Conservation (phyloP, 2,888 invertebrate genomes). For the Unio pictorum region DNA sequence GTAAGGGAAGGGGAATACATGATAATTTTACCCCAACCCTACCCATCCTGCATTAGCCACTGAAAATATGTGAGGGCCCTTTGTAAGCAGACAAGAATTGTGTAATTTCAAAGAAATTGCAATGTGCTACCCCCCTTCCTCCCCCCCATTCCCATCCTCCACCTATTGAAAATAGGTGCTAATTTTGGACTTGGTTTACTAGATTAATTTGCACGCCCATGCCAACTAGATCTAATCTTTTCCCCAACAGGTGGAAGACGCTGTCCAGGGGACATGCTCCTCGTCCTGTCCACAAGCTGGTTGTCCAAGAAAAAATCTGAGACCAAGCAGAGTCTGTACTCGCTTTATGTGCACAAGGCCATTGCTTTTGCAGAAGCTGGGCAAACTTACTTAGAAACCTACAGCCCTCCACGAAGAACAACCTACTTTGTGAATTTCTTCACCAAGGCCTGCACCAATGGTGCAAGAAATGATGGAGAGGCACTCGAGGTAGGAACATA, state of each 20-base stretch:
- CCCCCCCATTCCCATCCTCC: no score
- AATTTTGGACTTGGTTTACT: no score
- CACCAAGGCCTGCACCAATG: slow-evolving; percentile 37
- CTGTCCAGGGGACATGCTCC: slow-evolving; percentile 41
- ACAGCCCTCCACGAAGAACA: slow-evolving; percentile 36
- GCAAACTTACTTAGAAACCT: slow-evolving; percentile 41
- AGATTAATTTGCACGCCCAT: no score
- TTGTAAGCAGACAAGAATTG: no score
- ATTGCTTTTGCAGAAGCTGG: slow-evolving; percentile 42
- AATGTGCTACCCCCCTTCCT: no score
- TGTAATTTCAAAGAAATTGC: no score
- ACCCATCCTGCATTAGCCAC: no score
- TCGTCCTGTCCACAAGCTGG: slow-evolving; percentile 43
- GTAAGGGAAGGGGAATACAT: no score
- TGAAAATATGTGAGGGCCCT: no score
- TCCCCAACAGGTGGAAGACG: slow-evolving; percentile 28
- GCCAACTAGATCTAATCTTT: no score
- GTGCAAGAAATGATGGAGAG: slow-evolving; percentile 32
- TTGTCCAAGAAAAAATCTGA: slow-evolving; percentile 22
- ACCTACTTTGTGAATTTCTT: slow-evolving; percentile 51
- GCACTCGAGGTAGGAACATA: slow-evolving; percentile 10
- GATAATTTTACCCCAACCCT: no score
- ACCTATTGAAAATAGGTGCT: no score
- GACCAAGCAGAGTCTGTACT: slow-evolving; percentile 9
- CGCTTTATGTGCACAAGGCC: slow-evolving; percentile 46